Evolutionary conservation across 2,888 invertebrate genomes (phyloP).

Genomic region (Uropetala carovei): DNA sequence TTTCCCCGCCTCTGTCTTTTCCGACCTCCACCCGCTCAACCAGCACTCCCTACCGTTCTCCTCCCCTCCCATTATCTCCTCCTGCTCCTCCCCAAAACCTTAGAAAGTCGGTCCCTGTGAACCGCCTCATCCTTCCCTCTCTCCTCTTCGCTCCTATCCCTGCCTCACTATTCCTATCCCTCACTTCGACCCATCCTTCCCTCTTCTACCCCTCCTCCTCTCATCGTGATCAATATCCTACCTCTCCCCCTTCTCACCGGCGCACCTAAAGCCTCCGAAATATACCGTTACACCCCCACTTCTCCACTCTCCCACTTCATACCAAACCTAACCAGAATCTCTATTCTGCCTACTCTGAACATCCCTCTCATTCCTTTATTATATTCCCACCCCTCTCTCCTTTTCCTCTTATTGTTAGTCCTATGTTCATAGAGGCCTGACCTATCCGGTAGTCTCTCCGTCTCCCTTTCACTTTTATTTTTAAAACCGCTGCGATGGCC

Average conservation of each 20-base stretch:
- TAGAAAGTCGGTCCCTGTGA: constrained; percentile 16
- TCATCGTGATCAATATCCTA: constrained; percentile 29
- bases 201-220: not conserved
- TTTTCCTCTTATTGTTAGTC: no score
- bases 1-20: constrained; percentile 65
- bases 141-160: not conserved
- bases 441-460: no score
- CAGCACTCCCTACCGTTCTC: not conserved
- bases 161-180: not conserved
- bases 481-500: no score
- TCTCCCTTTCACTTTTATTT: no score
- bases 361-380: not conserved
- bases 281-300: not conserved
- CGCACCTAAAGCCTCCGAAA: not conserved
- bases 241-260: not conserved
- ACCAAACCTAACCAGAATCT: not conserved
- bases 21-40: not conserved
- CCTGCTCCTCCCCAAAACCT: not conserved
- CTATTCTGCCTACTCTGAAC: not conserved
- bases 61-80: not conserved
- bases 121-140: not conserved
- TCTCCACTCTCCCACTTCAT: not conserved
- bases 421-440: no score
- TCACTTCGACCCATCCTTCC: not conserved
- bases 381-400: no score